Base-by-base conservation (phyloP, 2,888 invertebrate species). In the Deroplatys truncata region DNA sequence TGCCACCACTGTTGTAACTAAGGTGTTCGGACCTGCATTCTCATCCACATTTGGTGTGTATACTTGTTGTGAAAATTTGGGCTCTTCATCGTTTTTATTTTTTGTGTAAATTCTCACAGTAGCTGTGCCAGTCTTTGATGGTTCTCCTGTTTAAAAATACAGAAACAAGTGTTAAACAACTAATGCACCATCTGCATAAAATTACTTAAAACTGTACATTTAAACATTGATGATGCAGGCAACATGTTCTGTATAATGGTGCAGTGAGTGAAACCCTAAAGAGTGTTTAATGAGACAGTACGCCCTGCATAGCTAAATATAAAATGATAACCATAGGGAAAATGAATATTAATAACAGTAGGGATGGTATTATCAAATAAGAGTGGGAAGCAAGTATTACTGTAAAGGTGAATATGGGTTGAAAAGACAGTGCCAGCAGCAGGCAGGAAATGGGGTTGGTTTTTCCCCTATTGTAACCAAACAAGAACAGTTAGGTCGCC, bases 1-100 rank as follows among this genome's bases (percentile, higher is more conserved):
- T 1, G 99, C 99, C 3, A 99, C 98, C 0, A 99, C 98, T 0
- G 99, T 99, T 13, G 99, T 99, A 0, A 99, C 98, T 85, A 99
- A 94, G 9, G 99, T 98, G 92, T 98, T 98, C 0, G 98, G 98
- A 0, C 98, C 98, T 16, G 98, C 98, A 93, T 98, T 98, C 93
- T 98, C 98, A 93, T 98, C 98, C 0, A 98, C 98, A 93, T 98
- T 98, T 0, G 98, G 98, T 2, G 98, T 98, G 93, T 98, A 98
- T 5, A 98, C 98, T 94, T 98, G 98, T 92, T 98, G 98, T 0
- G 98, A 98, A 93, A 98, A 98, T 93, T 98, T 98, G 0, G 99
- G 99, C 92, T 98, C 98, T 93, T 99, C 99, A 93, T 99, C 99
- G 93, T 99, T 99, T 94, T 98, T 98, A 93, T 99, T 99, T 92